These are phyloP conservation scores for Ambastaia sidthimunki DNA, from an alignment of 2,797 vertebrate species.

Conservation along the genomic window DNA sequence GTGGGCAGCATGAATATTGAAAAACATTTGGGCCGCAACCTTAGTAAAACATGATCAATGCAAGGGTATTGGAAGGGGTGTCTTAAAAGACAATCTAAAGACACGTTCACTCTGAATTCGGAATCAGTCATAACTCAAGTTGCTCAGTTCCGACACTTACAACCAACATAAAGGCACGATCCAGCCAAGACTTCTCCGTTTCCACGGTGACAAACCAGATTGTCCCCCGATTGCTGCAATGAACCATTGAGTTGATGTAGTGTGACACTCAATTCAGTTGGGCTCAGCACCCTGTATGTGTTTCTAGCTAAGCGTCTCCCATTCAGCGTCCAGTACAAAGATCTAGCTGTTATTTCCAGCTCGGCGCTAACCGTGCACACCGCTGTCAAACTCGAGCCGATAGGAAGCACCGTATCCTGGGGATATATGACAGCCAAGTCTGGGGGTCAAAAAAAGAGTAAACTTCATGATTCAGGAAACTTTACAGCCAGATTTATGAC, in stretches of 20 bases:
- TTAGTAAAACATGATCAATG: background rate
- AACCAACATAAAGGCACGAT: slow-evolving; percentile 91
- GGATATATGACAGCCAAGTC: slow-evolving; percentile 87
- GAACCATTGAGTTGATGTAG: slow-evolving; percentile 88
- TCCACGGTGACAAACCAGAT: slow-evolving; percentile 89
- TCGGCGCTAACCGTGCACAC: slow-evolving; percentile 82
- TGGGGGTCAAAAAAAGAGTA: slow-evolving; percentile 64
- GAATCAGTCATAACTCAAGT: background rate
- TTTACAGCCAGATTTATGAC: slow-evolving; percentile 74
- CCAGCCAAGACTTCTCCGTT: slow-evolving; percentile 89
- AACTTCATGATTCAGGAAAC: slow-evolving; percentile 51
- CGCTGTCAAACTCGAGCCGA: slow-evolving; percentile 88
- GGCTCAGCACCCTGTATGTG: slow-evolving; percentile 76
- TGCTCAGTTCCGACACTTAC: slow-evolving; percentile 77
- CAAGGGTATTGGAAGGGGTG: background rate
- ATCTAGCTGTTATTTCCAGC: slow-evolving; percentile 74
- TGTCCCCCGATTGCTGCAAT: slow-evolving; percentile 92
- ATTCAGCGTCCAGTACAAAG: slow-evolving; percentile 92
- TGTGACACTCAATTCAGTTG: slow-evolving; percentile 78
- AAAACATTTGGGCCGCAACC: background rate
- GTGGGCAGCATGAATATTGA: slow-evolving; percentile 13
- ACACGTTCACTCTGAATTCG: background rate
- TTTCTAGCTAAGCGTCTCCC: slow-evolving; percentile 81
- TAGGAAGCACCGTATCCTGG: slow-evolving; percentile 86
- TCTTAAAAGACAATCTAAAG: background rate